Evolutionary conservation across 2,113 vertebrate species (phyloP).

Genomic region (Urocynchramus pylzowi): DNA sequence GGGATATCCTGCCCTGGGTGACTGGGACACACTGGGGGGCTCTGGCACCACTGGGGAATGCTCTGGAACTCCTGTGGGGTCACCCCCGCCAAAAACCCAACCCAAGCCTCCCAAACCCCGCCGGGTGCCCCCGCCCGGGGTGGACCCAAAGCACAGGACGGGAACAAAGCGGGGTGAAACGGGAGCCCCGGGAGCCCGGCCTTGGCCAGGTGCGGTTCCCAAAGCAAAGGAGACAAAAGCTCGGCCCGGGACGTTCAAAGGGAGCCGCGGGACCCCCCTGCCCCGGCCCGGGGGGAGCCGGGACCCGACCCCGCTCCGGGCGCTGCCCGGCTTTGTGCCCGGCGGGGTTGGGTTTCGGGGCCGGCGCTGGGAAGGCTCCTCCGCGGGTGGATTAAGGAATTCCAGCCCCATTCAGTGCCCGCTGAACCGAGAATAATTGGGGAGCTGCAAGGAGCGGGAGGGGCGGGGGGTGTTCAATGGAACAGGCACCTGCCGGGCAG

Average conservation of each 20-base stretch:
- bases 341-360: slow-evolving; percentile 21
- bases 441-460: not conserved
- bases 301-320: not conserved
- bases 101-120: no score
- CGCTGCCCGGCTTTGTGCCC: not conserved
- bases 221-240: not conserved
- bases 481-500: not conserved
- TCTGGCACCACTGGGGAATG: not conserved
- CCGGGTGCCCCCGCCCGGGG: fast-evolving
- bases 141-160: fast-evolving
- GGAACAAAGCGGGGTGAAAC: not conserved
- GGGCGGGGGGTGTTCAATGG: not conserved
- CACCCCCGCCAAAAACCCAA: not conserved
- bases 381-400: slow-evolving; percentile 55
- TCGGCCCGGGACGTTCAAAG: not conserved
- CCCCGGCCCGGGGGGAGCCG: not conserved
- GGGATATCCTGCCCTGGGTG: not conserved
- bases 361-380: slow-evolving; percentile 17
- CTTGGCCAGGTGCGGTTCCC: not conserved
- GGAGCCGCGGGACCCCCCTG: not conserved
- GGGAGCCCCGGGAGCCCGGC: not conserved
- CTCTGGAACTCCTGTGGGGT: not conserved
- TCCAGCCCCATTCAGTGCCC: slow-evolving; percentile 41
- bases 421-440: slow-evolving; percentile 2
- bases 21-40: not conserved